Conservation (phyloP, 2,888 invertebrate species). For the Polia nebulosa region DNA sequence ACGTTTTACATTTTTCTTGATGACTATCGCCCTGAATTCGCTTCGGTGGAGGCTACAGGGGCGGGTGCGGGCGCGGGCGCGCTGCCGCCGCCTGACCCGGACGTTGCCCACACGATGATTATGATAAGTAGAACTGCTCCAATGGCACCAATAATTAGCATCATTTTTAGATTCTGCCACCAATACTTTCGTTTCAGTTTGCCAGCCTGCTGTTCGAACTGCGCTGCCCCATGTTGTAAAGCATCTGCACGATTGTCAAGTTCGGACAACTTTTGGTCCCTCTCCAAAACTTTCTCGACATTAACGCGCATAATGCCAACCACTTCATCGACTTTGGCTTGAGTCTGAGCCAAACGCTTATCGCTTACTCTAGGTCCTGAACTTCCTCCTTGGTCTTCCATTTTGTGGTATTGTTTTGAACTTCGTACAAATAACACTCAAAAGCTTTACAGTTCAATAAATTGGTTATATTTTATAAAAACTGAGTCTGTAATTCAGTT, state of each 20-base stretch:
- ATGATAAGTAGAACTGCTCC: slow-evolving; percentile 95
- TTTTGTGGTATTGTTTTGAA: slow-evolving; percentile 67
- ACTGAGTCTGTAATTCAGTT: slow-evolving; percentile 30
- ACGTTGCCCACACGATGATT: slow-evolving; percentile 93
- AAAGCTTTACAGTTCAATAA: slow-evolving; percentile 23
- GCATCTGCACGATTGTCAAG: slow-evolving; percentile 99
- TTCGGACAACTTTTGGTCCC: slow-evolving; percentile 98
- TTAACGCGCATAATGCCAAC: slow-evolving; percentile 99
- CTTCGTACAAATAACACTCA: slow-evolving; percentile 26
- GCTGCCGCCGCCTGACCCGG: slow-evolving; percentile 68
- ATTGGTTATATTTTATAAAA: slow-evolving; percentile 7
- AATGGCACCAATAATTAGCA: slow-evolving; percentile 97
- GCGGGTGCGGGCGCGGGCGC: slow-evolving; percentile 68
- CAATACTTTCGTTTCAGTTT: slow-evolving; percentile 99
- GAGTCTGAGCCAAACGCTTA: slow-evolving; percentile 89
- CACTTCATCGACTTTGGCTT: slow-evolving; percentile 92
- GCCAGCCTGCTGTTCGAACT: slow-evolving; percentile 99
- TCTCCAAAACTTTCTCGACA: slow-evolving; percentile 98
- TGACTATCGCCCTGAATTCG: slow-evolving; percentile 78
- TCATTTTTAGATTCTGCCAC: slow-evolving; percentile 99
- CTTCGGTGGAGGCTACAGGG: slow-evolving; percentile 67
- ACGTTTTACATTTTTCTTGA: slow-evolving; percentile 58
- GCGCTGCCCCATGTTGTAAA: slow-evolving; percentile 97
- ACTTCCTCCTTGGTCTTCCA: slow-evolving; percentile 90
- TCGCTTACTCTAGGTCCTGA: slow-evolving; percentile 88